Base-by-base conservation (phyloP, 2,797 vertebrate species). In the Neomorphus geoffroyi region DNA sequence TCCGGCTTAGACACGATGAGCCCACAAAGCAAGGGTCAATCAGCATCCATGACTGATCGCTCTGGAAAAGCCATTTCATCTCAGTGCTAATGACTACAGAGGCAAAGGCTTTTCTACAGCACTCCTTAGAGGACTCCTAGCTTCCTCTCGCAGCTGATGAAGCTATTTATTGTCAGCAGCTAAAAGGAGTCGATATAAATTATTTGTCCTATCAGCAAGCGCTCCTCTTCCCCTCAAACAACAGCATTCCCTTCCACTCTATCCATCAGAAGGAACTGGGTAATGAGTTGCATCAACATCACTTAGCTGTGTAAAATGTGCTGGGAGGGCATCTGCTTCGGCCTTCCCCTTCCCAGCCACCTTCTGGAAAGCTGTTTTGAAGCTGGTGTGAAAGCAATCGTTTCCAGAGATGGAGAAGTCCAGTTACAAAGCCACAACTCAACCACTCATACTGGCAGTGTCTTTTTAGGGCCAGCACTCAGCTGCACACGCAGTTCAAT, bases 1-100 rank as follows among this genome's bases (percentile, higher is more conserved):
- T 32, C 50, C 7, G 3, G 37, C 73, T 65, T 6, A 3, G 46
- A 28, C 24, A 22, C 0, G 0, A 37, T 0, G 7, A 93, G 53
- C 39, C 19, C 74, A 46, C 48, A n/a, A 15, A 0, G 0, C 54
- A 22, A 17, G 41, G 50, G 16, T 22, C 8, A 2, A 32, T 32
- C 48, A 41, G 58, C 60, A 48, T 4, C 83, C 70, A 9, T 0
- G 2, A 33, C 6, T 9, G 18, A 91, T 58, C 0, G 5, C 32
- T n/a, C 61, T 24, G 33, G 50, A 80, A 82, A 86, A 93, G 45
- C 54, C 61, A 48, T 54, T 71, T 69, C 17, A 33, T 30, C 69
- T 46, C 86, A n/a, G n/a, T 74, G 60, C 64, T 94, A 71, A 67
- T 19, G 30, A 32, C 79, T 43, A 14, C 64, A 56, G 16, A 78